Evolutionary conservation across 1,140 invertebrate genomes (phyloP), one percentile per base, ranked within the genome.

Genomic region (Pantala flavescens): DNA sequence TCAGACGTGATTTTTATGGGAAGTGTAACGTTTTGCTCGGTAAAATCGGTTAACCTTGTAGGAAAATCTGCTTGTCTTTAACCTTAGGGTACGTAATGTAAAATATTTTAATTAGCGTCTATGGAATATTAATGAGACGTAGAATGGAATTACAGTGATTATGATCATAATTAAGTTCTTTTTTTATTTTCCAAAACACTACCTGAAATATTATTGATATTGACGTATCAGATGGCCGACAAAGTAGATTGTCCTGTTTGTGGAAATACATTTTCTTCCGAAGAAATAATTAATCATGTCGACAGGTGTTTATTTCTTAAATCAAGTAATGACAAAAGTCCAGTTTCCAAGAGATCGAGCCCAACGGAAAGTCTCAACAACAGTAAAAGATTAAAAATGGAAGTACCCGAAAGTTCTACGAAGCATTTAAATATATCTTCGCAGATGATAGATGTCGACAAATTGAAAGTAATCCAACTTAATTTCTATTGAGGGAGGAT

Each of bases 261-360:
- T 78, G 80, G 78, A 23, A 84, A 85, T 78, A 76, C 79, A 71
- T 87, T 86, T 80, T 73, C 83, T 23, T 70, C 79, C 24, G 75
- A 81, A 75, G 74, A 83, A 71, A 90, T 91, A 74, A 87, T 91
- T 80, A 81, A 82, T 78, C 90, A 91, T 80, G 89, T 86, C 11
- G 87, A 87, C 77, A 88, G 85, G 79, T 91, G 90, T 79, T 83
- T 90, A 74, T 91, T 91, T 83, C 80, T 90, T 24, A 88, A 88
- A 79, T 86, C 86, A 70, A 11, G 11, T 9, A 12, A 10, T 71
- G 21, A 21, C 70, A 11, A 79, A 82, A 11, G 73, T 24, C 79
- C 78, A 28, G 78, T 79, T 36, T 73, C 75, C 75, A 63, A 77
- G 77, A 70, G 77, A 80, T 74, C 78, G 77, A 55, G 76, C 80